These are phyloP conservation scores for Pseudomyrmex flavicornis DNA, from an alignment of 1,140 invertebrate species.

Conservation along the genomic window DNA sequence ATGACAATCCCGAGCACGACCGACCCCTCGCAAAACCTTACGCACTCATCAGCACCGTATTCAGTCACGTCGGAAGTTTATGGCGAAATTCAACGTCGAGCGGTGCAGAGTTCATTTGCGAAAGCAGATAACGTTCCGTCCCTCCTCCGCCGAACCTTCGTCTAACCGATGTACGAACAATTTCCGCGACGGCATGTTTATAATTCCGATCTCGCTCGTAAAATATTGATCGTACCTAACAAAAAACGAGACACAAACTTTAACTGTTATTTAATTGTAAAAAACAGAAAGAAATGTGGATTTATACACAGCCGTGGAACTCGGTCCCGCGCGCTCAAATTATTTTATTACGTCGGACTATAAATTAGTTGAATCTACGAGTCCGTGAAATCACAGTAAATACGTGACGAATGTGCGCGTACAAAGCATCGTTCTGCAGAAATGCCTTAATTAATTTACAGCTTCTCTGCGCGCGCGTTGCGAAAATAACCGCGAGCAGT, in stretches of 20 bases:
- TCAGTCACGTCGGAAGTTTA: constrained; percentile 73
- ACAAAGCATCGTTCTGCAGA: constrained; percentile 24
- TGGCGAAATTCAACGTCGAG: constrained; percentile 59
- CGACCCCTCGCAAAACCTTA: constrained; percentile 68
- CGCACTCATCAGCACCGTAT: constrained; percentile 67
- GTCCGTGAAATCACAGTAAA: constrained; percentile 29
- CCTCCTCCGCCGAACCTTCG: constrained; percentile 9
- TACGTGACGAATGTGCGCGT: not conserved
- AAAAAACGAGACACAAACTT: constrained; percentile 53
- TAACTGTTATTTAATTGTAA: constrained; percentile 58
- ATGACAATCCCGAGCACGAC: constrained; percentile 66
- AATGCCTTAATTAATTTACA: constrained; percentile 58
- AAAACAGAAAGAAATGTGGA: constrained; percentile 31
- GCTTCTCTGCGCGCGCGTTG: constrained; percentile 8
- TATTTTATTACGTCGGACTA: constrained; percentile 33
- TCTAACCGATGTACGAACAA: constrained; percentile 38
- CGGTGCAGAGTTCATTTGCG: constrained; percentile 64
- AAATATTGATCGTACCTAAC: constrained; percentile 49
- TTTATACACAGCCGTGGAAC: constrained; percentile 7
- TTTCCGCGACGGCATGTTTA: constrained; percentile 48
- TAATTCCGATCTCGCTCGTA: constrained; percentile 52
- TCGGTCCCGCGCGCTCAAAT: not conserved
- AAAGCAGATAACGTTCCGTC: constrained; percentile 61
- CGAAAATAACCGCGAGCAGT: constrained; percentile 48
- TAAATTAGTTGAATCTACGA: constrained; percentile 20